Evolutionary conservation across 2,797 vertebrate species (phyloP), one percentile per base, ranked within the genome.

Genomic region (Meriones psammophilus): DNA sequence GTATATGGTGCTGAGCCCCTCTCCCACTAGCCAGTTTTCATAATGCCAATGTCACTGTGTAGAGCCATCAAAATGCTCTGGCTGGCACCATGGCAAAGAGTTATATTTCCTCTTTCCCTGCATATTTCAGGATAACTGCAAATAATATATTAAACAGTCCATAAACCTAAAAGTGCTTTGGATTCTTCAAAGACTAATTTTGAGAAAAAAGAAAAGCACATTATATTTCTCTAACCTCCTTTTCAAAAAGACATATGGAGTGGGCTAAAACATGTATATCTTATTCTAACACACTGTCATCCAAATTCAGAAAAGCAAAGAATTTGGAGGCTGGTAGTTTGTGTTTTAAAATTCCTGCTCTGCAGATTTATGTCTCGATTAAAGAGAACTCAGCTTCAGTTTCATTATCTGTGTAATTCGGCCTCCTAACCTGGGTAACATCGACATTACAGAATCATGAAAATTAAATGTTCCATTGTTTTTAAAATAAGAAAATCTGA

Each of bases 71-170:
- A 69, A 64, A 89, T 17, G 50, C 36, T 88, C 56, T 28, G 13
- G 26, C 73, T 85, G 94, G 24, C 84, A n/a, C 24, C 5, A 58
- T 10, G 28, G 76, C 50, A 54, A 95, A 92, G 68, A 92, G 76
- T 73, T 90, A 18, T 74, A 64, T 76, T 94, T 77, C 33, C 76
- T 89, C 83, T 77, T 89, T 94, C 92, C 81, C 85, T 81, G 94
- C 86, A 89, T 91, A 92, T 89, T 94, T 92, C 78, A 91, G 17
- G 50, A 58, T 87, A 96, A 92, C 12, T 79, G 7, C 39, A 22
- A 78, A 87, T 96, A 69, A 74, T 94, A 39, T 69, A 24, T 71
- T 87, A 50, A 50, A 50, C 50, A 84, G 76, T 78, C 50, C 69
- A 64, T 73, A 94, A 92, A 89, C 0, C 2, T 42, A 64, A 83